Evolutionary conservation across 64 coral and sea anemone species (phyloP).

Genomic region (Dendronephthya gigantea): DNA sequence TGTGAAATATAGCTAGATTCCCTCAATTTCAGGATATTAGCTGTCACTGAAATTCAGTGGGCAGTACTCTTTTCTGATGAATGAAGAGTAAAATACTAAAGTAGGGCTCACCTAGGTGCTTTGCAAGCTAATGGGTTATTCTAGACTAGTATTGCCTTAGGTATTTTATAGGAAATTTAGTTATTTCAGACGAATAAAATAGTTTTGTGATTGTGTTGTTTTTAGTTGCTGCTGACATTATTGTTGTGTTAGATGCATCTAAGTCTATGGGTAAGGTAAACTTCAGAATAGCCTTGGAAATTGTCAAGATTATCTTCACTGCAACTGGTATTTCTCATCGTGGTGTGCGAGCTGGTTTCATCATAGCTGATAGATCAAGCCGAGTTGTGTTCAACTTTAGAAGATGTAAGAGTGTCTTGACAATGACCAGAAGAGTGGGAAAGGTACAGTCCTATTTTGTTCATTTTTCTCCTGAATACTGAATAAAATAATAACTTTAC

Average conservation of each 20-base stretch:
- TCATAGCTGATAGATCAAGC: background rate
- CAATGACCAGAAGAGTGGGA: background rate
- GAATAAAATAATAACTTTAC: no score
- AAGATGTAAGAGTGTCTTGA: background rate
- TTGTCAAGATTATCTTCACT: background rate
- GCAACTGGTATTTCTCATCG: background rate
- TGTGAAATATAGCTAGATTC: no score
- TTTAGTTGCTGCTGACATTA: background rate
- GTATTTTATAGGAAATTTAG: no score
- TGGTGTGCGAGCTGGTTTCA: background rate
- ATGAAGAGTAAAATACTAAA: no score
- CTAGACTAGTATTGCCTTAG: no score
- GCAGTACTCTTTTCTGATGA: no score
- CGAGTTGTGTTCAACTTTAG: background rate
- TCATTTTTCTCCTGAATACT: no score
- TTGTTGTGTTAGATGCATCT: background rate
- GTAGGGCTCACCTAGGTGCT: background rate
- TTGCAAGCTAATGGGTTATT: no score
- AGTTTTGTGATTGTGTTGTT: background rate
- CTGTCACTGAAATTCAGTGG: no score
- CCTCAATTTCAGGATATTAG: no score
- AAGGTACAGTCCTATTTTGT: background rate
- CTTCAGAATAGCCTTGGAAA: background rate
- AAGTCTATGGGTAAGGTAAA: background rate
- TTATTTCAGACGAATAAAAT: no score